A percentile compares a stretch with the other conserved stretches of the same genome.
Evolutionary conservation across 2,797 vertebrate genomes (phyloP).

Genomic region (Girardinus metallicus): DNA sequence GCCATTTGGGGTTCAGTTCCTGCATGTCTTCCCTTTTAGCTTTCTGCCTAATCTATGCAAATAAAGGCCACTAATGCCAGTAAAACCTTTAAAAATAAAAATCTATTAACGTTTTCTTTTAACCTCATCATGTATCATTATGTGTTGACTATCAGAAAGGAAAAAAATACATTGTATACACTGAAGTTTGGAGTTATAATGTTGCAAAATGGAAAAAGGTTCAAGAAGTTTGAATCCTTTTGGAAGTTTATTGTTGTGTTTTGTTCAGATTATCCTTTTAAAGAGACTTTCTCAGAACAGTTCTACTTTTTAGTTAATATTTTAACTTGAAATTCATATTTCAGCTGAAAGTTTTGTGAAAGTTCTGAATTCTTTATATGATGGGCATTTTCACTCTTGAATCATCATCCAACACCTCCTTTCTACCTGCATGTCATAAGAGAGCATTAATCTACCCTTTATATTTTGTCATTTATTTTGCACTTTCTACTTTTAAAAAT

Average conservation of each 20-base stretch:
- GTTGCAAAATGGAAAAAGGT: not conserved
- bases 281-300: not conserved
- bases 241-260: not conserved
- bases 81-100: not conserved
- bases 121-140: not conserved
- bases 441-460: slow-evolving; percentile 2
- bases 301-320: not conserved
- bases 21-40: too few species aligned
- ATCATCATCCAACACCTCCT: not conserved
- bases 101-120: not conserved
- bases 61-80: not conserved
- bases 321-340: not conserved
- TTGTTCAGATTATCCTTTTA: not conserved
- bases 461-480: slow-evolving; percentile 1
- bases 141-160: not conserved
- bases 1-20: not conserved
- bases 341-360: not conserved
- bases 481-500: slow-evolving; percentile 17
- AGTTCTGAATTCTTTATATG: not conserved
- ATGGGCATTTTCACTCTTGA: not conserved
- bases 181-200: not conserved
- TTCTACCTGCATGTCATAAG: not conserved
- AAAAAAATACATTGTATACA: not conserved
- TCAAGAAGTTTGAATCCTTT: not conserved
- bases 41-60: not conserved